A percentile compares a stretch with the other conserved stretches of the same genome.
These are phyloP conservation scores for Dasysyrphus albostriatus DNA, from an alignment of 2,888 invertebrate genomes.

Conservation along the genomic window DNA sequence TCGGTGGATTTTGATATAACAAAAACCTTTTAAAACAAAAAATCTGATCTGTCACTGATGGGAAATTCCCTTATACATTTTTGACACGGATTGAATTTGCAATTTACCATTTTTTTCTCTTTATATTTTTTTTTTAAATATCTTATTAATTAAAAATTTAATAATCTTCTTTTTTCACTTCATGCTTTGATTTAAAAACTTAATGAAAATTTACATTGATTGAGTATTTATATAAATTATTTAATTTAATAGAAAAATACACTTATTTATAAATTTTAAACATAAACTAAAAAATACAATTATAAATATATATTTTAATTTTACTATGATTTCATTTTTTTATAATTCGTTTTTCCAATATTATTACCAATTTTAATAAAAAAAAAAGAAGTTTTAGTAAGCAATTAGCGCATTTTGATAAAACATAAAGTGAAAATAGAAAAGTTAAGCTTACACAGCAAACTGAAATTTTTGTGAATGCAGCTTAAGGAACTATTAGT, in stretches of 20 bases:
- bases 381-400: constrained; percentile 2
- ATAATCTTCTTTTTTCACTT: constrained; percentile 37
- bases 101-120: constrained; percentile 28
- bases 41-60: constrained; percentile 3
- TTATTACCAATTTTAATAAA: constrained; percentile 41
- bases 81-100: constrained; percentile 62
- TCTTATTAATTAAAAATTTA: constrained; percentile 8
- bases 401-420: neutral
- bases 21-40: neutral
- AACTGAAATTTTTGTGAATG: constrained; percentile 35
- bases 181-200: constrained; percentile 51
- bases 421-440: neutral
- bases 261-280: constrained; percentile 44
- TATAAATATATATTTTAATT: constrained; percentile 18
- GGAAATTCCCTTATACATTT: constrained; percentile 26
- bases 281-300: constrained; percentile 54
- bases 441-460: neutral
- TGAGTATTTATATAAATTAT: constrained; percentile 40
- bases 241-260: constrained; percentile 68
- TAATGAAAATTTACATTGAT: constrained; percentile 61
- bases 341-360: constrained; percentile 60
- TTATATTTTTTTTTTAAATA: constrained; percentile 8
- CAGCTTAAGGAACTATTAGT: constrained; percentile 69
- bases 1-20: constrained; percentile 9
- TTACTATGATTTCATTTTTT: constrained; percentile 34